These are phyloP conservation scores for Nemotelus nigrinus DNA, from an alignment of 2,888 invertebrate species.

Conservation along the genomic window DNA sequence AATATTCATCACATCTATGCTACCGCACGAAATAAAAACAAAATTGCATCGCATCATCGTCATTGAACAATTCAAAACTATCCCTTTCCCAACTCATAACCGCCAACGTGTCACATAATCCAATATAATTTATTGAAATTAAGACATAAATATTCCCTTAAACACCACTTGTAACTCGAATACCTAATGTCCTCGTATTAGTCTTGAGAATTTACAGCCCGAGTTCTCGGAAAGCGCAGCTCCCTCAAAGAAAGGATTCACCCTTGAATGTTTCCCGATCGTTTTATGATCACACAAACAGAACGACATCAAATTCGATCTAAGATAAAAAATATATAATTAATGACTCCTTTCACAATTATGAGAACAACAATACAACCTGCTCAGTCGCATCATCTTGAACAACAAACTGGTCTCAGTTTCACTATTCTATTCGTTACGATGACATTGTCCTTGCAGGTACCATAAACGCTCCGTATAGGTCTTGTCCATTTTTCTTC, in stretches of 20 bases:
- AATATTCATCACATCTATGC: no score
- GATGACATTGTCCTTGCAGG: conserved; percentile 12
- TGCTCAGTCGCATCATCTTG: background rate
- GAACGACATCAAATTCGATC: background rate
- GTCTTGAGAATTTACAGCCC: conserved; percentile 12
- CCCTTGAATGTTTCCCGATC: background rate
- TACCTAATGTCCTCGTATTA: conserved; percentile 7
- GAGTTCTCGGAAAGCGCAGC: background rate
- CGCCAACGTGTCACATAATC: no score
- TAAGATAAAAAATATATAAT: background rate
- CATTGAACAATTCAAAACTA: no score
- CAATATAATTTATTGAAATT: conserved; percentile 11
- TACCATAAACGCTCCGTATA: background rate
- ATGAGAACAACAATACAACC: background rate
- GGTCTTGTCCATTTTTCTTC: background rate
- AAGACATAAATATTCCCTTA: conserved; percentile 31
- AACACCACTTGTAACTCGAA: conserved; percentile 6
- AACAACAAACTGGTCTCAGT: background rate
- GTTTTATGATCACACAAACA: background rate
- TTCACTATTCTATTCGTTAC: conserved; percentile 1
- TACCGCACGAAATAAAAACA: no score
- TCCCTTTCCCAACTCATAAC: no score
- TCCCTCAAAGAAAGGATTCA: background rate
- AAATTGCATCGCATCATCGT: no score
- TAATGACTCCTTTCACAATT: conserved; percentile 14